A percentile compares a stretch with the other conserved stretches of the same genome.
phyloP scores from a whole-genome alignment of 2,888 invertebrate species.

The Volucella zonaria region DNA sequence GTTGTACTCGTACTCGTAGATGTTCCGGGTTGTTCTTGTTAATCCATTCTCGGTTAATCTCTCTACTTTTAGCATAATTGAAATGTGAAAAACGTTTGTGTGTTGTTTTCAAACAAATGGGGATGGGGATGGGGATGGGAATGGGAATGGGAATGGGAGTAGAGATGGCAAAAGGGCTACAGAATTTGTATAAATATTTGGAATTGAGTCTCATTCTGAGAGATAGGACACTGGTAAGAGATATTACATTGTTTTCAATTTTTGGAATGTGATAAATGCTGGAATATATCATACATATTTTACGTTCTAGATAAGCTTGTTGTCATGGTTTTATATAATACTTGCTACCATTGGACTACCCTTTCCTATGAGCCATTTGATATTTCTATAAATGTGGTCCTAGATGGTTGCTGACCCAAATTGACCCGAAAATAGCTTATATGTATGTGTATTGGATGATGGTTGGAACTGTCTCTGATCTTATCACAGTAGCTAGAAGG shows the following conservation, averaged over 20 bases:
- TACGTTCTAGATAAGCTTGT: constrained; percentile 41
- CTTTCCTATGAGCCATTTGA: constrained; percentile 7
- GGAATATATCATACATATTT: constrained; percentile 27
- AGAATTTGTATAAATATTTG: constrained; percentile 58
- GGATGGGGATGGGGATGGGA: background rate
- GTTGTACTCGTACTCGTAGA: constrained; percentile 38
- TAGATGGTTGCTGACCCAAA: no score
- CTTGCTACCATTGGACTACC: background rate
- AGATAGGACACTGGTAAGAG: background rate
- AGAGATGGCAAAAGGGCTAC: background rate
- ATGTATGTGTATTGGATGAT: no score
- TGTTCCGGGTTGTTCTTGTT: constrained; percentile 63
- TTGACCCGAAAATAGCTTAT: no score
- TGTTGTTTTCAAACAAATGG: constrained; percentile 13
- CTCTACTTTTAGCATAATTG: constrained; percentile 67
- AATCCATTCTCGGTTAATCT: constrained; percentile 70
- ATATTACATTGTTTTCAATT: constrained; percentile 19
- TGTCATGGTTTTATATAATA: constrained; percentile 49
- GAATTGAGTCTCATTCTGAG: constrained; percentile 29
- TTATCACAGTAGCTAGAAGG: no score
- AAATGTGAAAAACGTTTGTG: constrained; percentile 66
- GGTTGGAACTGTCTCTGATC: no score
- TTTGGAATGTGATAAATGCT: background rate
- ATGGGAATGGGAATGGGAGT: background rate
- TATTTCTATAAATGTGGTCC: no score